phyloP scores from a whole-genome alignment of 92 coral and sea anemone species.

The Porites divaricata region DNA sequence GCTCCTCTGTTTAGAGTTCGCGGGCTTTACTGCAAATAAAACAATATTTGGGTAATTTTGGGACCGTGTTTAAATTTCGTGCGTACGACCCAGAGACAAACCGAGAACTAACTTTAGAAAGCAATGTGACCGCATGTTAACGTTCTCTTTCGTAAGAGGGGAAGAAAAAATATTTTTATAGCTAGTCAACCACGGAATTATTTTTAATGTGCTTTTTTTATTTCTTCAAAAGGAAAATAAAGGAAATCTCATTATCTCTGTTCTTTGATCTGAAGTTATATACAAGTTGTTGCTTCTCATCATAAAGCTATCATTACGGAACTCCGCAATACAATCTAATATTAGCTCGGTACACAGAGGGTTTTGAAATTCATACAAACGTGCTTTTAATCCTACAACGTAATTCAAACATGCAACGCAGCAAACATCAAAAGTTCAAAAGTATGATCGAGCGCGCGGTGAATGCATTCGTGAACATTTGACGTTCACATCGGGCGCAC shows the following conservation, averaged over 20 bases:
- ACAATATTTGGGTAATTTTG: slow-evolving; percentile 85
- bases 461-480: slow-evolving; percentile 35
- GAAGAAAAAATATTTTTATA: slow-evolving; percentile 37
- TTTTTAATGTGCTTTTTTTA: slow-evolving; percentile 93
- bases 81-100: slow-evolving; percentile 68
- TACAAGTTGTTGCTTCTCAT: slow-evolving; percentile 64
- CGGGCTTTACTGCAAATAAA: slow-evolving; percentile 89
- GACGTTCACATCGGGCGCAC: slow-evolving; percentile 20
- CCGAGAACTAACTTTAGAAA: slow-evolving; percentile 53
- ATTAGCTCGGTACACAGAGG: slow-evolving; percentile 73
- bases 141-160: slow-evolving; percentile 44
- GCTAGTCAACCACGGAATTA: slow-evolving; percentile 61
- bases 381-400: slow-evolving; percentile 78
- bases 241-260: slow-evolving; percentile 72
- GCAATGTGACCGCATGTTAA: slow-evolving; percentile 50
- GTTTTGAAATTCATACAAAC: slow-evolving; percentile 77
- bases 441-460: slow-evolving; percentile 40
- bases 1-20: slow-evolving; percentile 85
- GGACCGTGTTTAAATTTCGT: slow-evolving; percentile 76
- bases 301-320: slow-evolving; percentile 75
- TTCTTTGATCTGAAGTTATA: slow-evolving; percentile 73
- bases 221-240: slow-evolving; percentile 93
- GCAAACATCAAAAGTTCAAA: slow-evolving; percentile 66
- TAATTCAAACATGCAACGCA: slow-evolving; percentile 66
- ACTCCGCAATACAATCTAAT: slow-evolving; percentile 67